Conservation (phyloP, 2,888 invertebrate genomes). For the Barypeithes pellucidus region DNA sequence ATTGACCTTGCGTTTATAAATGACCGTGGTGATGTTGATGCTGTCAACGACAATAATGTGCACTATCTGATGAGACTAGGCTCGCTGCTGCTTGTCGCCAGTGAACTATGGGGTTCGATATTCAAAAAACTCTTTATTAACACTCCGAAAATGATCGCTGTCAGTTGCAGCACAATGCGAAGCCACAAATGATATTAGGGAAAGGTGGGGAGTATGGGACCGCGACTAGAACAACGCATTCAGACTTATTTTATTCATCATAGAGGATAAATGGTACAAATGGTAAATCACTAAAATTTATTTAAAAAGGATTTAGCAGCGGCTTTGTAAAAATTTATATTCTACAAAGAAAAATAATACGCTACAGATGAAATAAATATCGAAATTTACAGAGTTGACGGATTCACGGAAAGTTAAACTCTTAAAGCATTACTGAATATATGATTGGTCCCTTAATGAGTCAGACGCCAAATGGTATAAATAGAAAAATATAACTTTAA, state of each 20-base stretch:
- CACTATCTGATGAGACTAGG: slow-evolving; percentile 68
- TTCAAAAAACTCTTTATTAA: slow-evolving; percentile 71
- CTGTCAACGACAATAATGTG: slow-evolving; percentile 70
- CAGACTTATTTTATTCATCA: not conserved
- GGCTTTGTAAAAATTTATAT: too few species aligned
- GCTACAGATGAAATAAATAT: too few species aligned
- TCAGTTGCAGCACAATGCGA: slow-evolving; percentile 63
- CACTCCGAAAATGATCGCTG: slow-evolving; percentile 71
- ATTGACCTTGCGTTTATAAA: slow-evolving; percentile 71
- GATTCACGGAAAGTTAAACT: too few species aligned
- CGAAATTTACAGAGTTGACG: too few species aligned
- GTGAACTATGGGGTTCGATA: slow-evolving; percentile 68
- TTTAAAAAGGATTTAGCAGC: too few species aligned
- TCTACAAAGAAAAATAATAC: too few species aligned
- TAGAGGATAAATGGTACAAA: too few species aligned
- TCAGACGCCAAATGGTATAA: too few species aligned
- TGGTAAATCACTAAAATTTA: too few species aligned
- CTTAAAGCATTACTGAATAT: too few species aligned
- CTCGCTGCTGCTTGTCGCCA: slow-evolving; percentile 62
- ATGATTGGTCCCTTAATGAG: too few species aligned
- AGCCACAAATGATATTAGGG: slow-evolving; percentile 29
- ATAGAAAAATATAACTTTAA: too few species aligned
- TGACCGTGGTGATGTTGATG: slow-evolving; percentile 68
- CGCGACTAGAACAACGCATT: not conserved
- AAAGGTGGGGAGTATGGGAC: slow-evolving; percentile 13